Evolutionary conservation across 2,888 invertebrate species (phyloP).

Genomic region (Tachystola acroxantha): DNA sequence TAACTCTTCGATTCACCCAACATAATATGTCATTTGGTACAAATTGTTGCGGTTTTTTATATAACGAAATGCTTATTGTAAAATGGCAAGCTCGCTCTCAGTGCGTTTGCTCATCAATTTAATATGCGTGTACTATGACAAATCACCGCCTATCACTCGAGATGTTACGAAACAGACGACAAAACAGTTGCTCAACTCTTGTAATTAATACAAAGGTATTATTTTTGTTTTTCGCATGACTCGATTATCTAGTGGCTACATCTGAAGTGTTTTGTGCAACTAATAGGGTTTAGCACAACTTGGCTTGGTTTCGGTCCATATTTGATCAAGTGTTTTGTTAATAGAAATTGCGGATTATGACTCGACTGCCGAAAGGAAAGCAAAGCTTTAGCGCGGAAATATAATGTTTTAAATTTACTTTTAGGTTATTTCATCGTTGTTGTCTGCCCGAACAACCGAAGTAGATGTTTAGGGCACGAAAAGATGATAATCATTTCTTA

Average conservation of each 20-base stretch:
- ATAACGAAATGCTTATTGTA: slow-evolving; percentile 29
- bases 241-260: slow-evolving; percentile 40
- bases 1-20: not conserved
- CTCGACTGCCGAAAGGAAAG: no score
- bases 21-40: slow-evolving; percentile 11
- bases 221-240: slow-evolving; percentile 61
- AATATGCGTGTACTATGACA: slow-evolving; percentile 32
- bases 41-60: slow-evolving; percentile 25
- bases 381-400: no score
- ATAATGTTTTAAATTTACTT: no score
- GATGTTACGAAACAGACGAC: slow-evolving; percentile 26
- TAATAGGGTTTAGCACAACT: no score
- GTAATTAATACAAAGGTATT: slow-evolving; percentile 38
- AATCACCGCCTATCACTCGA: slow-evolving; percentile 25
- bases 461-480: no score
- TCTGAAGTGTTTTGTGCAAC: slow-evolving; percentile 46
- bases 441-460: no score
- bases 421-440: no score
- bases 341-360: no score
- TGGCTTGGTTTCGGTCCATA: no score
- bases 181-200: slow-evolving; percentile 14
- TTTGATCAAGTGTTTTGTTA: no score
- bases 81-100: slow-evolving; percentile 25
- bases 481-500: no score
- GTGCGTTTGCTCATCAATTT: slow-evolving; percentile 33